Evolutionary conservation across 2,888 invertebrate genomes (phyloP).

Genomic region (Epinotia ramella): DNA sequence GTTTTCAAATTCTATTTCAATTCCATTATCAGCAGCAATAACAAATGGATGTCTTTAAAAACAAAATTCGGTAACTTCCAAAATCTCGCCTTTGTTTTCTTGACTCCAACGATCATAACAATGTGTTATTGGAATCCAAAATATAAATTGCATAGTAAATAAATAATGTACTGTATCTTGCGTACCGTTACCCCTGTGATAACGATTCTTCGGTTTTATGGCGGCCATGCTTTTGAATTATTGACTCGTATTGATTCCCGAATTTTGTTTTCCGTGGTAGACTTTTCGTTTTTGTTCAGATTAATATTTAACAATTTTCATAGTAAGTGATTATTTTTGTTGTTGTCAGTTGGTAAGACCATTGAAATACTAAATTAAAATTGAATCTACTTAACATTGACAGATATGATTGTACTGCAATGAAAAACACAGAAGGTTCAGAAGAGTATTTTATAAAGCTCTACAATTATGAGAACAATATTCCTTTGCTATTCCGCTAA

Average conservation of each 20-base stretch:
- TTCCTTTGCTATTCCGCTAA: too few species aligned
- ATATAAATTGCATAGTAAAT: slow-evolving; percentile 24
- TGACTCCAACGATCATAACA: slow-evolving; percentile 12
- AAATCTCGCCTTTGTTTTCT: neutral
- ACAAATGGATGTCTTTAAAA: neutral
- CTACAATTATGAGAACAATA: too few species aligned
- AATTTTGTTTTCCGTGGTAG: slow-evolving; percentile 8
- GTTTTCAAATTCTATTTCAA: neutral
- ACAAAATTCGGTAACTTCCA: neutral
- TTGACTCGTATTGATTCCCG: slow-evolving; percentile 20
- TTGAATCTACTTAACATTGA: too few species aligned
- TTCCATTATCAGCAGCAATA: neutral
- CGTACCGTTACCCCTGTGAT: slow-evolving; percentile 12
- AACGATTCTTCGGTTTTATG: slow-evolving; percentile 18
- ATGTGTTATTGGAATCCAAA: slow-evolving; percentile 8
- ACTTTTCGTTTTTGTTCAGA: neutral
- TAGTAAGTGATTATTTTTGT: too few species aligned
- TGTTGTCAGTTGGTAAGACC: too few species aligned
- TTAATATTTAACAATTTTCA: neutral
- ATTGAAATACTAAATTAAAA: too few species aligned
- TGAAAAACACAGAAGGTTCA: too few species aligned
- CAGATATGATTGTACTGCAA: too few species aligned
- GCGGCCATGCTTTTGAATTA: slow-evolving; percentile 24
- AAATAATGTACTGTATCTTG: slow-evolving; percentile 16
- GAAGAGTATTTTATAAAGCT: too few species aligned